These are phyloP conservation scores for Chelonoidis abingdonii DNA, from an alignment of 2,113 vertebrate genomes.

Conservation along the genomic window DNA sequence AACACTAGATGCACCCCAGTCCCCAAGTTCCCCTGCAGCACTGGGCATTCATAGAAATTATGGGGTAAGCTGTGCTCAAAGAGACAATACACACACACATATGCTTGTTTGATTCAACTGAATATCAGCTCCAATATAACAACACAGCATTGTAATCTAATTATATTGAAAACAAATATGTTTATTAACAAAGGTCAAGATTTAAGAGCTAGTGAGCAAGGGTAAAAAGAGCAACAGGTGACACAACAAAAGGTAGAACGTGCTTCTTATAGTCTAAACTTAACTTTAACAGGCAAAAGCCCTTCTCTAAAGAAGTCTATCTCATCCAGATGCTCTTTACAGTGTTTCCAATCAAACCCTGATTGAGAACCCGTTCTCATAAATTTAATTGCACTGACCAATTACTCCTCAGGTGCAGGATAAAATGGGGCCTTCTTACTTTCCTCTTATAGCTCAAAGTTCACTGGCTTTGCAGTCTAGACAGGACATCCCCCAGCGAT, in stretches of 20 bases:
- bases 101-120: not conserved
- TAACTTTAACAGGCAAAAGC: not conserved
- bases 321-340: not conserved
- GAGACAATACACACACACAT: not conserved
- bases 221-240: not conserved
- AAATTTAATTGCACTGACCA: not conserved
- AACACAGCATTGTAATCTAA: not conserved
- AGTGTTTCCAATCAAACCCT: not conserved
- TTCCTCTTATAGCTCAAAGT: not conserved
- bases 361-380: not conserved
- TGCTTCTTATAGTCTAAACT: not conserved
- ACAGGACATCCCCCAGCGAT: not conserved
- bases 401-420: not conserved
- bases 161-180: not conserved
- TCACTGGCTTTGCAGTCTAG: too few species aligned
- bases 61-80: not conserved
- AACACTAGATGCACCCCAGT: not conserved
- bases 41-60: not conserved
- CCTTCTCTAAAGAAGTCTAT: not conserved
- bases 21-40: not conserved
- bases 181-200: not conserved
- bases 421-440: not conserved
- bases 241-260: not conserved
- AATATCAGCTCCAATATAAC: not conserved
- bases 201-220: not conserved